Base-by-base conservation (phyloP, 2,888 invertebrate species). In the Heteromyza rotundicornis region DNA sequence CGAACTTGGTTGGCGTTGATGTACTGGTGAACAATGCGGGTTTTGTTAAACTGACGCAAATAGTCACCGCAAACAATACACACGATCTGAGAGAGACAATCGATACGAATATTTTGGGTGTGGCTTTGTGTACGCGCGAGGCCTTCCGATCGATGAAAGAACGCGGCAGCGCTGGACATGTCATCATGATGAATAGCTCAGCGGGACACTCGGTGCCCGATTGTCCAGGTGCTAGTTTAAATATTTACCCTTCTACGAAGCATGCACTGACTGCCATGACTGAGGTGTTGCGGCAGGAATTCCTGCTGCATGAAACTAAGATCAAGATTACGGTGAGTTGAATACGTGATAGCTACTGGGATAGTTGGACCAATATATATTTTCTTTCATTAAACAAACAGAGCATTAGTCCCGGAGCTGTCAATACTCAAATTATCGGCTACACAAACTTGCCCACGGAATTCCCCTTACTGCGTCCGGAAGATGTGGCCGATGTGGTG, bases 11-110 rank as follows among this genome's bases (percentile, higher is more conserved):
- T 0, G 85, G 85, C 5, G 81, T 86, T 3, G 86, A 87, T 71
- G 82, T 89, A 1, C 79, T 88, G 53, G 74, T 89, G 10, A 89
- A 88, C 70, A 87, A 87, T 68, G 88, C 88, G 0, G 88, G 85
- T 1, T 67, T 86, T 8, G 59, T 80, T 1, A 51, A 61, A 1
- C 7, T 67, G 1, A 75, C 75, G 3, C 75, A 76, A 16, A 14
- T 73, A 52, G 55, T 73, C 19, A 22, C 3, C 19, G 50, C 10
- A 20, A 50, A 50, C 23, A 67, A 64, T 51, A 73, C 73, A 14
- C 23, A 66, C 44, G 61, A 68, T 14, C 1, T 40, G 32, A 62
- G 64, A 44, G 66, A 68, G 7, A 73, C 85, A 1, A 7, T 67
- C 8, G 69, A 73, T 16, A 75, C 86, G 1, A 86, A 86, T 68